Percentiles rank a stretch among this genome's conserved stretches.
These are phyloP conservation scores for Gymnobelideus leadbeateri DNA, from an alignment of 2,113 vertebrate species.

Conservation along the genomic window DNA sequence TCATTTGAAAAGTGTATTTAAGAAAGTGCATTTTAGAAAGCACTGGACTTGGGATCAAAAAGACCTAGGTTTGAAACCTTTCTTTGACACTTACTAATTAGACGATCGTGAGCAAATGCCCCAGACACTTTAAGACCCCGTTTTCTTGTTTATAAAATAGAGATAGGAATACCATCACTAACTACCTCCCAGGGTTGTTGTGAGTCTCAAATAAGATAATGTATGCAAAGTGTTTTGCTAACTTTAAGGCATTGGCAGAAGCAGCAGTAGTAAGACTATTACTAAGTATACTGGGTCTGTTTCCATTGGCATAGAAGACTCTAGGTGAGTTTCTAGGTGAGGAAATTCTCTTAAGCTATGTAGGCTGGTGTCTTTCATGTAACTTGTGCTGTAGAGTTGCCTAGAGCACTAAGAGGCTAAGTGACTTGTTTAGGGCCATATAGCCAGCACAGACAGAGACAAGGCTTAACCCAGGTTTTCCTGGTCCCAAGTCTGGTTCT, in stretches of 20 bases:
- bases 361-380: not conserved
- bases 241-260: not conserved
- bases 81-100: not conserved
- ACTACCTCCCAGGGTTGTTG: not conserved
- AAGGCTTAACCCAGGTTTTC: not conserved
- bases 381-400: not conserved
- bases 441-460: not conserved
- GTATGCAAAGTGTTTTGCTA: not conserved
- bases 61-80: not conserved
- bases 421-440: not conserved
- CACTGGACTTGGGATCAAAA: not conserved
- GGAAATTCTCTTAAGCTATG: not conserved
- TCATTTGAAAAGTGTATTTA: not conserved
- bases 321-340: not conserved
- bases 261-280: not conserved
- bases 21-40: not conserved
- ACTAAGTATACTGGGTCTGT: not conserved
- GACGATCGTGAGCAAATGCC: not conserved
- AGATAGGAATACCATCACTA: not conserved
- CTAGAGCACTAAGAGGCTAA: not conserved
- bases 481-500: rapidly evolving
- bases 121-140: not conserved
- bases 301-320: not conserved
- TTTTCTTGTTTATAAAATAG: not conserved
- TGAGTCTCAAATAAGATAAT: not conserved